Base-by-base conservation (phyloP, 2,888 invertebrate genomes). In the Tenthredo scrophulariae region DNA sequence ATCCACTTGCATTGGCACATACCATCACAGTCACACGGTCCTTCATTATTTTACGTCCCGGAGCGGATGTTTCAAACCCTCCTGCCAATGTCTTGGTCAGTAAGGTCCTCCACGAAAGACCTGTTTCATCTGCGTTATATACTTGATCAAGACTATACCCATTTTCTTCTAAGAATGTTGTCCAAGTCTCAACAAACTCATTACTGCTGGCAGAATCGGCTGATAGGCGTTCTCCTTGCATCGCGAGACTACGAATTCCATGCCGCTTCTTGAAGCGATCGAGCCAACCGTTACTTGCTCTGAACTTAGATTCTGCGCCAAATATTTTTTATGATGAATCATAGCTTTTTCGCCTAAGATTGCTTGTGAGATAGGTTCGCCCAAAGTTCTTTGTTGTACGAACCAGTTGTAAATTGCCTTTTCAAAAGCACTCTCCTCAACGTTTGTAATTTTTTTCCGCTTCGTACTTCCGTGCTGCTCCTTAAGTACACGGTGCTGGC, bases 1-100 rank as follows among this genome's bases (percentile, higher is more conserved):
- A 87, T 65, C 90, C 89, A 58, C 85, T 85, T 15, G 87, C 87
- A 85, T 90, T 90, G 9, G 88, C 86, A 77, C 90, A 90, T 29
- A 87, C 83, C 87, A 90, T 87, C 9, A 89, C 75, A 40, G 88
- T 89, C 1, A 90, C 86, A 37, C 88, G 83, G 62, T 88, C 88
- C 72, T 88, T 90, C 13, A 85, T 87, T 9, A 86, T 67, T 84
- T 89, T 88, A 70, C 15, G 75, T 33, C 88, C 87, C 43, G 86
- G 86, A 85, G 87, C 88, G 84, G 86, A 79, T 65, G 77, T 80
- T 87, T 88, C 87, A 58, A 54, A 65, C 67, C 77, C 40, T 29
- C 82, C 75, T 18, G 84, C 85, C 18, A 86, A 67, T 58, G 86
- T 87, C 86, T 87, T 85, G n/a, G 83, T 80, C 10, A 87, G 88